A percentile compares a stretch with the other conserved stretches of the same genome.
phyloP scores from a whole-genome alignment of 37 sponge, comb jelly and placozoan species.

The Dysidea cf. avara region DNA sequence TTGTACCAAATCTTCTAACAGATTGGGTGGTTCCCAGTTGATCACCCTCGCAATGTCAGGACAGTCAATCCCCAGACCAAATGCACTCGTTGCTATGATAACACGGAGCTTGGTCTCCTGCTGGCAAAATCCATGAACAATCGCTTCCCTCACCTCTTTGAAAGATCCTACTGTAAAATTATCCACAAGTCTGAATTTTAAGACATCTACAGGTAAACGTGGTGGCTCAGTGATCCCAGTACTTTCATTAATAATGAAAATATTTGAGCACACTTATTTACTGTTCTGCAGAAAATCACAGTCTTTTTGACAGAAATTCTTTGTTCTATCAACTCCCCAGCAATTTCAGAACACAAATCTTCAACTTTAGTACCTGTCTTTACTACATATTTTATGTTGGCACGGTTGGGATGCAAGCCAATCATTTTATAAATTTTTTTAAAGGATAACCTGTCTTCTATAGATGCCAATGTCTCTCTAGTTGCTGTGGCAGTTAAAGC shows the following conservation, averaged over 20 bases:
- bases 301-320: slow-evolving; percentile 8
- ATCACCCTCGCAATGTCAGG: neutral
- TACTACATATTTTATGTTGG: too few relatives aligned
- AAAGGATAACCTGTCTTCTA: too few relatives aligned
- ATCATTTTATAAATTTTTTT: too few relatives aligned
- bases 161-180: slow-evolving; percentile 9
- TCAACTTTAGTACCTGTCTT: too few relatives aligned
- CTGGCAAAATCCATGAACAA: slow-evolving; percentile 15
- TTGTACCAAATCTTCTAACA: slow-evolving; percentile 31
- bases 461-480: too few relatives aligned
- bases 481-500: too few relatives aligned
- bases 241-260: neutral
- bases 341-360: too few relatives aligned
- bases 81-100: slow-evolving; percentile 22
- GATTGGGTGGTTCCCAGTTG: slow-evolving; percentile 15
- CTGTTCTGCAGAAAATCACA: slow-evolving; percentile 12
- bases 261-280: slow-evolving; percentile 11
- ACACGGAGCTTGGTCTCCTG: neutral
- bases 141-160: neutral
- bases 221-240: slow-evolving; percentile 28
- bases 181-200: slow-evolving; percentile 16
- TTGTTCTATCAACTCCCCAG: neutral
- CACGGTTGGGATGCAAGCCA: too few relatives aligned
- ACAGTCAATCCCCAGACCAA: slow-evolving; percentile 33
- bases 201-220: slow-evolving; percentile 4